A percentile compares a stretch with the other conserved stretches of the same genome.
Evolutionary conservation across 2,113 vertebrate species (phyloP).

Genomic region (Enhydra lutris): DNA sequence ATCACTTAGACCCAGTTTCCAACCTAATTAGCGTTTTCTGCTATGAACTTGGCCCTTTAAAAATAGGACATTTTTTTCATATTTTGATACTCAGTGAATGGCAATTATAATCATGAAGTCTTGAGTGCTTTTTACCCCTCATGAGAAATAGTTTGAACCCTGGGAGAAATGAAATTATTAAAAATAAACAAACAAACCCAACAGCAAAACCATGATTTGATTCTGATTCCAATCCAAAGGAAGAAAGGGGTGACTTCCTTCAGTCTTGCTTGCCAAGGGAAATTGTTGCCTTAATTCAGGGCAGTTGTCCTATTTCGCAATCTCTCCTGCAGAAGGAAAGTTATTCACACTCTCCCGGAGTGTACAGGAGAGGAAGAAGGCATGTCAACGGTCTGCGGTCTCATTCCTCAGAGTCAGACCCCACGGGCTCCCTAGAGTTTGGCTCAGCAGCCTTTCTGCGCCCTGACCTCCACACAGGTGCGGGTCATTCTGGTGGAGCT

Average conservation of each 20-base stretch:
- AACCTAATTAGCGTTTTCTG: background rate
- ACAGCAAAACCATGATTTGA: background rate
- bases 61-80: background rate
- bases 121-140: background rate
- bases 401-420: background rate
- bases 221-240: background rate
- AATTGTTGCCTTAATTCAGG: background rate
- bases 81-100: background rate
- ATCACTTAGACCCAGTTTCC: background rate
- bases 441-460: background rate
- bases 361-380: background rate
- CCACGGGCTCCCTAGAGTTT: background rate
- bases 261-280: accelerated
- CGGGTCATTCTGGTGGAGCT: accelerated
- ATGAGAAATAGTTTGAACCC: background rate
- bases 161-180: background rate
- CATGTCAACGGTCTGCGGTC: background rate
- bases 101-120: background rate
- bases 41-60: background rate
- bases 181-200: background rate
- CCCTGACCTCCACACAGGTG: accelerated
- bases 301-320: background rate
- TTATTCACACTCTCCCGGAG: background rate
- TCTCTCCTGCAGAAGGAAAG: background rate
- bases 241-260: background rate